Evolutionary conservation across 2,113 vertebrate genomes (phyloP), one percentile per base, ranked within the genome.

Genomic region (Gobius niger): DNA sequence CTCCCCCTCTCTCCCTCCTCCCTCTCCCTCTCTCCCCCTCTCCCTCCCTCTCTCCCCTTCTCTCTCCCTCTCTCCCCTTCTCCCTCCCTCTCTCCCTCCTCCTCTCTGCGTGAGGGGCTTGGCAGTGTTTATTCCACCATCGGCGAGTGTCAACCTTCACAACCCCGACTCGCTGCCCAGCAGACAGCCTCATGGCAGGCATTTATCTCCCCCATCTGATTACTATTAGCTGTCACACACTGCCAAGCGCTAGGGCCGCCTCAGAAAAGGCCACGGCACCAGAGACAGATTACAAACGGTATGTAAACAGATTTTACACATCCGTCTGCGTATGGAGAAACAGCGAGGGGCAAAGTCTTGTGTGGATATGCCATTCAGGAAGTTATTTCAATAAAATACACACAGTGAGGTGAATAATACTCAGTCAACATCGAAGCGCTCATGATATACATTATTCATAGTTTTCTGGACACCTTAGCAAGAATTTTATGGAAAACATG

Each of bases 81-180:
- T 18, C 19, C 51, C 10, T 18, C 2, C 16, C 2, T 5, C 7
- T 3, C 15, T 9, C 52, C 24, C 52, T 19, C 52, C 12, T 18
- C 4, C 1, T 54, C 52, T 70, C 56, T 75, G 67, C 47, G 65
- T 78, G 80, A 70, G 72, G 77, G 77, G 77, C 65, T 83, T 79
- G 62, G 56, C 73, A 68, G 83, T 87, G 86, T 86, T 86, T 86
- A 87, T 76, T 87, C 82, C 83, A 81, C 81, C 75, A 72, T 74
- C 68, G 86, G 81, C 7, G 16, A 77, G 81, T 73, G 83, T 84
- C 79, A 87, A 85, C 80, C 83, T 78, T 82, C 78, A 78, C 83
- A 80, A 87, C 83, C 80, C 70, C 68, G 51, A 83, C 78, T 78
- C 81, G 80, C 82, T 74, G 52, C 73, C 52, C 47, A 81, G 73